phyloP scores from a whole-genome alignment of 2,888 invertebrate genomes.

The Drosophila siamana region DNA sequence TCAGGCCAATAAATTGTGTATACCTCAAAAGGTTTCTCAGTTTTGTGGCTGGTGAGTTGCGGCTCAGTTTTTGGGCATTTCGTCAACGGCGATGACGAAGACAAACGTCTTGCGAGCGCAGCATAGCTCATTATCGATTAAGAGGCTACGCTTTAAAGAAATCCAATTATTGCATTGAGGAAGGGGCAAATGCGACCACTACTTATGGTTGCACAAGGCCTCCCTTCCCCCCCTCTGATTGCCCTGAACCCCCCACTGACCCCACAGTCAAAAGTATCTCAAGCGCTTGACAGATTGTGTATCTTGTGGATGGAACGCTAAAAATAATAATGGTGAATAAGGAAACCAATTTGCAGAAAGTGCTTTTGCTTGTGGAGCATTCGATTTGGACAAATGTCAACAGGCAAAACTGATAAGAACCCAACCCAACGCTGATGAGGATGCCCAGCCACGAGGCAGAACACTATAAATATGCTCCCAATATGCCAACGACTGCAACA shows the following conservation, averaged over 20 bases:
- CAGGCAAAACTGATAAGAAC: slow-evolving; percentile 44
- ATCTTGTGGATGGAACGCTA: slow-evolving; percentile 34
- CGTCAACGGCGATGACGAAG: slow-evolving; percentile 61
- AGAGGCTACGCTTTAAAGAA: slow-evolving; percentile 66
- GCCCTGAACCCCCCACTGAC: neutral
- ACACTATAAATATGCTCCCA: slow-evolving; percentile 67
- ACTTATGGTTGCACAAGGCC: slow-evolving; percentile 35
- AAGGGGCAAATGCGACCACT: slow-evolving; percentile 7
- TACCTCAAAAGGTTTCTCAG: too few relatives aligned
- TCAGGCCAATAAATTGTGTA: slow-evolving; percentile 36
- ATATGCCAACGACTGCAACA: slow-evolving; percentile 50
- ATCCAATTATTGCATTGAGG: slow-evolving; percentile 48
- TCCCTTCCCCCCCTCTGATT: neutral
- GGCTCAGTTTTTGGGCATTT: slow-evolving; percentile 45
- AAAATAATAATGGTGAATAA: slow-evolving; percentile 48
- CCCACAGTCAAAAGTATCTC: slow-evolving; percentile 12
- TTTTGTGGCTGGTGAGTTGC: slow-evolving; percentile 1
- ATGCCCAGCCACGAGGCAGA: slow-evolving; percentile 9
- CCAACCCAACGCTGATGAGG: slow-evolving; percentile 30
- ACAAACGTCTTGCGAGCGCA: slow-evolving; percentile 21
- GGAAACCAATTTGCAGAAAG: slow-evolving; percentile 63
- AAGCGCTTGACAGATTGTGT: slow-evolving; percentile 3
- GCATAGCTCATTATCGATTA: slow-evolving; percentile 74
- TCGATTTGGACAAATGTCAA: slow-evolving; percentile 20
- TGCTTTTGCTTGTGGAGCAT: slow-evolving; percentile 69